These are phyloP conservation scores for Mycetomoellerius zeteki DNA, from an alignment of 1,140 invertebrate species.

Conservation along the genomic window DNA sequence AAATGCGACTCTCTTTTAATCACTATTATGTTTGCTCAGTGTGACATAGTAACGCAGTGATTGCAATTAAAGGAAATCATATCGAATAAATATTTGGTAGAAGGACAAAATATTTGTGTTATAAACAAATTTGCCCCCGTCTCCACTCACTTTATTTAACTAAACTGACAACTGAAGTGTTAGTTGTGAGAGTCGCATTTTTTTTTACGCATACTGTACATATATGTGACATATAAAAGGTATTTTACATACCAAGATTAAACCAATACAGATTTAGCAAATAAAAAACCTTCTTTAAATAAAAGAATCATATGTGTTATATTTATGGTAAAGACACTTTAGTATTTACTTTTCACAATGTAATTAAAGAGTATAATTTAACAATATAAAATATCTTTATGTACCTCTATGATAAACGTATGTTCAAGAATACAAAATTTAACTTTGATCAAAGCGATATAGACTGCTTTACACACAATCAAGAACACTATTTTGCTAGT, in stretches of 20 bases:
- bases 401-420: neutral
- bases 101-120: no score
- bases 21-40: no score
- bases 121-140: no score
- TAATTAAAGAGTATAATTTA: neutral
- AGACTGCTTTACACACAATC: neutral
- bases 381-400: constrained; percentile 20
- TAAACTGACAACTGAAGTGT: no score
- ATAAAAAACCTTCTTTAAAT: neutral
- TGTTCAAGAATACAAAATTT: neutral
- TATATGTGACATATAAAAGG: neutral
- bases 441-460: neutral
- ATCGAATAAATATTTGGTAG: no score
- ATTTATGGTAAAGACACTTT: neutral
- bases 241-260: constrained; percentile 1
- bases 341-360: neutral
- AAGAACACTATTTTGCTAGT: neutral
- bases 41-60: no score
- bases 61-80: no score
- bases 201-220: no score
- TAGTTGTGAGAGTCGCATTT: no score
- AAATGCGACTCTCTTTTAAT: no score
- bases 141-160: no score
- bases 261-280: neutral
- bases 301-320: neutral